A percentile compares a stretch with the other conserved stretches of the same genome.
Conservation (phyloP, 1,140 invertebrate species). For the Neotoxoptera formosana region DNA sequence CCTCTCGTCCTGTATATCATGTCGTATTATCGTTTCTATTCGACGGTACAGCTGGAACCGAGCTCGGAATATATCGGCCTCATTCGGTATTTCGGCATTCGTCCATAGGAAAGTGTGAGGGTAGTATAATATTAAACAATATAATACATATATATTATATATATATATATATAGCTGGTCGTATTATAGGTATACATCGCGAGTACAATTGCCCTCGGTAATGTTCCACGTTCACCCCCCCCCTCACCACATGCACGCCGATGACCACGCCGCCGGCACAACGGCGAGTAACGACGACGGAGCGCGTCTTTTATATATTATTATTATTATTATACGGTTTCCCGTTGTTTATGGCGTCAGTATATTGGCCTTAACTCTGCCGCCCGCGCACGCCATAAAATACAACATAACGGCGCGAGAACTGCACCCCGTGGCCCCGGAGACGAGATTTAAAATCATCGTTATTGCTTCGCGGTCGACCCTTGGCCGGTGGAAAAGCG, state of each 20-base stretch:
- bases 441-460: conserved; percentile 47
- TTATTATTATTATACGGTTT: not conserved
- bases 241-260: not conserved
- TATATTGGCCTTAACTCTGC: conserved; percentile 38
- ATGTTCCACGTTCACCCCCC: not conserved
- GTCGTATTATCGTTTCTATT: not conserved
- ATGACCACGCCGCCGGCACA: too few species aligned
- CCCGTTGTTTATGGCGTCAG: conserved; percentile 30
- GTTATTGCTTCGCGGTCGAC: conserved; percentile 26
- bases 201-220: not conserved
- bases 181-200: not conserved
- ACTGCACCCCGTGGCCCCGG: not conserved
- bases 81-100: not conserved
- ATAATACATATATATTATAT: not conserved
- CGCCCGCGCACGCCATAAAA: not conserved
- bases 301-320: conserved; percentile 21
- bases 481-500: not conserved
- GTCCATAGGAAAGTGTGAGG: not conserved
- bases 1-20: not conserved
- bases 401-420: not conserved
- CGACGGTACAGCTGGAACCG: not conserved
- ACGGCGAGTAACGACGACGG: not conserved
- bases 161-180: not conserved
- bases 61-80: not conserved
- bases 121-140: not conserved